These are phyloP conservation scores for Oreotrochilus melanogaster DNA, from an alignment of 2,113 vertebrate species.

Conservation along the genomic window DNA sequence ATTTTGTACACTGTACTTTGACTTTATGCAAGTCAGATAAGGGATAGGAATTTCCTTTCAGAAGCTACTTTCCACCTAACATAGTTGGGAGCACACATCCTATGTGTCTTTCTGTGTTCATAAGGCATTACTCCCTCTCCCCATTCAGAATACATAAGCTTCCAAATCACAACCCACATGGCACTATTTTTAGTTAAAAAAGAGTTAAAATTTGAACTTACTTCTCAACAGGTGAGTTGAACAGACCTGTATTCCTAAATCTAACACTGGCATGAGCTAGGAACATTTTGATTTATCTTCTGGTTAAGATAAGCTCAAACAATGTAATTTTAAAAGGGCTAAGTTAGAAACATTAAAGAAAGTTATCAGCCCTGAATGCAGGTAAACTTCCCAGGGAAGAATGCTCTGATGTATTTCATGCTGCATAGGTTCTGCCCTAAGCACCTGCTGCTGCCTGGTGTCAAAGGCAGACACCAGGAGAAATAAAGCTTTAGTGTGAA, in stretches of 20 bases:
- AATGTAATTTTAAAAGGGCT: neutral
- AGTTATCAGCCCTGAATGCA: neutral
- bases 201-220: neutral
- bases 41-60: neutral
- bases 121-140: neutral
- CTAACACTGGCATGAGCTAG: neutral
- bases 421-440: neutral
- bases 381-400: neutral
- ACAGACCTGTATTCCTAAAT: neutral
- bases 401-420: neutral
- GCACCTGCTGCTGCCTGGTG: neutral
- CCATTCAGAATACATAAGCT: neutral
- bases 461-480: neutral
- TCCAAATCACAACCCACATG: neutral
- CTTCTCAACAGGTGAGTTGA: neutral
- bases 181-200: neutral
- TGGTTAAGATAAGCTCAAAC: neutral
- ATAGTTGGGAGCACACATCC: neutral
- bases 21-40: neutral
- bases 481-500: neutral
- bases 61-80: neutral
- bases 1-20: neutral
- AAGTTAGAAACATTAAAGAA: neutral
- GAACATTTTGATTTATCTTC: neutral
- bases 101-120: neutral